Percentiles rank a stretch among this genome's conserved stretches.
These are phyloP conservation scores for Glaucopsyche alexis DNA, from an alignment of 2,888 invertebrate species.

Conservation along the genomic window DNA sequence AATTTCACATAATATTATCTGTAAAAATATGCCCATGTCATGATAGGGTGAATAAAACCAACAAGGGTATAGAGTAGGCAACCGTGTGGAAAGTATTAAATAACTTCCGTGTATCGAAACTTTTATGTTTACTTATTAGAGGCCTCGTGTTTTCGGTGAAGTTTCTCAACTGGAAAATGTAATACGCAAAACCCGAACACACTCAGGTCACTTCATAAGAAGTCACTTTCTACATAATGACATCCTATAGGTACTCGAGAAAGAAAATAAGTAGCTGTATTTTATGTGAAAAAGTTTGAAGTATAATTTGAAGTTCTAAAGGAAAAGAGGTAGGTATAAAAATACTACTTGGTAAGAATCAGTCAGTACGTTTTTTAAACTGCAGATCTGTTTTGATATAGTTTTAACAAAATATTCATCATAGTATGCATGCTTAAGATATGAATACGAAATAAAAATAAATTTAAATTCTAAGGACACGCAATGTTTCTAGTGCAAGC, in stretches of 20 bases:
- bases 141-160: neutral
- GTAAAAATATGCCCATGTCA: slow-evolving; percentile 7
- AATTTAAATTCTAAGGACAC: neutral
- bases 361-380: too few species aligned
- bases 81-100: neutral
- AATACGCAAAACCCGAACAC: neutral
- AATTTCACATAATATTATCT: neutral
- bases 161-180: slow-evolving; percentile 7
- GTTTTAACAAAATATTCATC: too few species aligned
- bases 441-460: too few species aligned
- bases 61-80: neutral
- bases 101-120: slow-evolving; percentile 10
- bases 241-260: neutral
- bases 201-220: neutral
- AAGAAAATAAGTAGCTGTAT: neutral
- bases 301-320: neutral
- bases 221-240: neutral
- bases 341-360: neutral
- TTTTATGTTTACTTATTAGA: slow-evolving; percentile 11
- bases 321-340: neutral
- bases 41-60: slow-evolving; percentile 16
- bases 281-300: neutral
- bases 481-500: neutral
- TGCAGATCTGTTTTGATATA: too few species aligned
- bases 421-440: too few species aligned